Evolutionary conservation across 1,140 invertebrate genomes (phyloP).

Genomic region (Apis dorsata): DNA sequence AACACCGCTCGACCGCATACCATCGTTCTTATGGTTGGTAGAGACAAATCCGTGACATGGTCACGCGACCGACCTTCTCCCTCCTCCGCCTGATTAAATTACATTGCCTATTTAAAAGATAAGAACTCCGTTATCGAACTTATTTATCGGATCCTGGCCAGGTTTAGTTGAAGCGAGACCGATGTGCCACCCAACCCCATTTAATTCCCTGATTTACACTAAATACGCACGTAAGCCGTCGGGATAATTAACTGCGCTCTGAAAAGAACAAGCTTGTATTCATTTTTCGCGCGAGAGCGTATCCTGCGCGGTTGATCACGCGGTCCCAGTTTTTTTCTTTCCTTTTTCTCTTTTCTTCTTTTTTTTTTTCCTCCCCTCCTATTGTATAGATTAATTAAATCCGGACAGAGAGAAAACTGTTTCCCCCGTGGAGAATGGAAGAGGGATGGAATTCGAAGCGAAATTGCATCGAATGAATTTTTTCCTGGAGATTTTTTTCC

Average conservation of each 20-base stretch:
- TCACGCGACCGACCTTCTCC: conserved; percentile 51
- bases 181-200: not conserved
- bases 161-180: conserved; percentile 10
- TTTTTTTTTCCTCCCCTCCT: not conserved
- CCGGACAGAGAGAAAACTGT: not conserved
- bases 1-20: conserved; percentile 14
- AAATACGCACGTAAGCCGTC: conserved; percentile 47
- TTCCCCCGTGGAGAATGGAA: too few relatives aligned
- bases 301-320: not conserved
- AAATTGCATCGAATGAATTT: not conserved
- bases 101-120: conserved; percentile 64
- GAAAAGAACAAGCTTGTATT: conserved; percentile 42
- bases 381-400: conserved; percentile 8
- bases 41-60: conserved; percentile 60
- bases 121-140: conserved; percentile 56
- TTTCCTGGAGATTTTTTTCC: too few relatives aligned
- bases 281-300: not conserved
- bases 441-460: not conserved
- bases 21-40: conserved; percentile 15
- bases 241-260: conserved; percentile 25
- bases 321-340: too few relatives aligned
- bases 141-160: conserved; percentile 48
- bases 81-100: conserved; percentile 59
- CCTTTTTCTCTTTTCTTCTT: too few relatives aligned
- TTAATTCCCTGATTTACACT: conserved; percentile 50